A percentile compares a stretch with the other conserved stretches of the same genome.
These are phyloP conservation scores for Plemyria rubiginata DNA, from an alignment of 2,888 invertebrate species.

Conservation along the genomic window DNA sequence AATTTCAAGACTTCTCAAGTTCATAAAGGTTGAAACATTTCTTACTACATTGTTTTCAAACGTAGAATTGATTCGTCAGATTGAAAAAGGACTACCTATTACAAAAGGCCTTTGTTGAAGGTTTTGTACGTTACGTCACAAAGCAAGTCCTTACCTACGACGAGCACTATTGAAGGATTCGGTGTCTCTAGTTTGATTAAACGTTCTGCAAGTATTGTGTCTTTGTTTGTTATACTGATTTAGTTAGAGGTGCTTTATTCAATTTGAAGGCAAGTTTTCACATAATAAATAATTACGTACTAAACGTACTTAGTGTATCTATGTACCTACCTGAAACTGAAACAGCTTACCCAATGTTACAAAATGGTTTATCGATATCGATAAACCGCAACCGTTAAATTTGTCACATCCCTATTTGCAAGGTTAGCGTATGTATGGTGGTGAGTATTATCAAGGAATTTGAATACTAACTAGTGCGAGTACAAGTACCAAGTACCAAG, in stretches of 20 bases:
- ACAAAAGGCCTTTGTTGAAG: slow-evolving; percentile 43
- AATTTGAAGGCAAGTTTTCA: neutral
- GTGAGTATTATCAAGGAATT: too few species aligned
- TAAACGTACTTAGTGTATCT: too few species aligned
- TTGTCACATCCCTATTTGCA: neutral
- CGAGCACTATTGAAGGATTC: slow-evolving; percentile 17
- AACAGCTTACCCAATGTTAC: too few species aligned
- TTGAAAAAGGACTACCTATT: slow-evolving; percentile 41
- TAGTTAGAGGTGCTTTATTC: neutral
- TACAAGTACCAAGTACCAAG: too few species aligned
- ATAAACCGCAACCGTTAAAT: neutral
- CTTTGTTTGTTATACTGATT: neutral
- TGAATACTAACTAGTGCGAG: too few species aligned
- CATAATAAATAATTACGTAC: too few species aligned
- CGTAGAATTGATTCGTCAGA: slow-evolving; percentile 51
- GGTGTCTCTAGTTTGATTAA: slow-evolving; percentile 27
- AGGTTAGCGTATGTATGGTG: too few species aligned
- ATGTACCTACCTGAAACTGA: too few species aligned
- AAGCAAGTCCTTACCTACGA: slow-evolving; percentile 24
- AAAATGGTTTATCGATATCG: neutral
- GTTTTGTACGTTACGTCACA: slow-evolving; percentile 33
- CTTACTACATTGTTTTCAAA: slow-evolving; percentile 57
- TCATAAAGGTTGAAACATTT: too few species aligned
- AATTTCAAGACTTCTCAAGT: too few species aligned
- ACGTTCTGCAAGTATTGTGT: slow-evolving; percentile 28